phyloP scores from a whole-genome alignment of 2,888 invertebrate species.

The Patella depressa region DNA sequence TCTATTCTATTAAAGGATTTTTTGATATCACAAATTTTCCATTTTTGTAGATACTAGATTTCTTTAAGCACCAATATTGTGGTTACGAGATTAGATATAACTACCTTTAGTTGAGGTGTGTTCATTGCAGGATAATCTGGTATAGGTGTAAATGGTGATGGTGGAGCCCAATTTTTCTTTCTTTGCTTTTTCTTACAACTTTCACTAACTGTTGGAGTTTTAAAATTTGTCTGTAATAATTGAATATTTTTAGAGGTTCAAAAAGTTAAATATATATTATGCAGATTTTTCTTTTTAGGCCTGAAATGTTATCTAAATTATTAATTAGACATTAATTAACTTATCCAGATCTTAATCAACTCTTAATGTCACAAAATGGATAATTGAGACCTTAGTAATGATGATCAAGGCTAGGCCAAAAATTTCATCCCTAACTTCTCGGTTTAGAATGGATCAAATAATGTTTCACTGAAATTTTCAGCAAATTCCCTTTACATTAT shows the following conservation, averaged over 20 bases:
- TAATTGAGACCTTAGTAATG: too few species aligned
- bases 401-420: too few species aligned
- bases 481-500: too few species aligned
- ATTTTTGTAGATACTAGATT: neutral
- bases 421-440: too few species aligned
- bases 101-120: slow-evolving; percentile 75
- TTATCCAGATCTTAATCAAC: too few species aligned
- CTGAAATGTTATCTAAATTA: too few species aligned
- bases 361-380: too few species aligned
- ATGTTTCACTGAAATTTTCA: too few species aligned
- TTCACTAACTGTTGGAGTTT: slow-evolving; percentile 38
- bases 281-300: too few species aligned
- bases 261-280: too few species aligned
- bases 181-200: slow-evolving; percentile 16
- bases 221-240: slow-evolving; percentile 26
- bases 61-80: neutral
- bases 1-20: neutral
- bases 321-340: too few species aligned
- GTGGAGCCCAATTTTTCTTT: slow-evolving; percentile 40
- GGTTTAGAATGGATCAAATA: too few species aligned
- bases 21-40: neutral
- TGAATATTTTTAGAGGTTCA: neutral
- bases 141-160: slow-evolving; percentile 73
- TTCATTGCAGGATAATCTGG: slow-evolving; percentile 74
- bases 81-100: slow-evolving; percentile 11